phyloP scores from a whole-genome alignment of 2,797 vertebrate genomes.

The Margarornis squamiger region DNA sequence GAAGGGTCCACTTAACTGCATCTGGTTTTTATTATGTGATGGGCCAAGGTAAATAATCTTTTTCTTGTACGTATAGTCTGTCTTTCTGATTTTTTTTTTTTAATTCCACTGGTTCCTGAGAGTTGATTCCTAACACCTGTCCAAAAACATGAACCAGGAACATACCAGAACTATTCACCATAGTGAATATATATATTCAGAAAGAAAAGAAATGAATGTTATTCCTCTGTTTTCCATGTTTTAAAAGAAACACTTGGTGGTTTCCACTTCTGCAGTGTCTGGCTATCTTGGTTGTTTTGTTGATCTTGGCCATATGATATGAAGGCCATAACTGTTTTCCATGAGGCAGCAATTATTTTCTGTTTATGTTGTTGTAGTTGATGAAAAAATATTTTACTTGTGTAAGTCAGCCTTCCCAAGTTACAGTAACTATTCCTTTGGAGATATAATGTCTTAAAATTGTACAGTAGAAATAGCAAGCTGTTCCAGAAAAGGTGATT shows the following conservation, averaged over 20 bases:
- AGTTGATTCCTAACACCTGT: not conserved
- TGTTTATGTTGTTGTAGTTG: not conserved
- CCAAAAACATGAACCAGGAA: not conserved
- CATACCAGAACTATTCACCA: not conserved
- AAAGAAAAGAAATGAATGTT: not conserved
- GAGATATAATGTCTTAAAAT: not conserved
- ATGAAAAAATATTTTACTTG: not conserved
- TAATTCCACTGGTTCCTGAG: not conserved
- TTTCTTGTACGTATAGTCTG: not conserved
- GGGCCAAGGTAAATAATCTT: not conserved
- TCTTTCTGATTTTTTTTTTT: not conserved
- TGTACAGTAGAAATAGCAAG: not conserved
- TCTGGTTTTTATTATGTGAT: not conserved
- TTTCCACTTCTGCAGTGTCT: not conserved
- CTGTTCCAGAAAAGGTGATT: not conserved
- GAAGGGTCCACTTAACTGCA: not conserved
- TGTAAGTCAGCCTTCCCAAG: not conserved
- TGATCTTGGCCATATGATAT: not conserved
- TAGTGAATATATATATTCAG: not conserved
- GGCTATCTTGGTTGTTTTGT: not conserved
- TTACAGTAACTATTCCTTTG: not conserved
- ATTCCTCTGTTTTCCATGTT: not conserved
- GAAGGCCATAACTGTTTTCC: not conserved
- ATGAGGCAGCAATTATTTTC: not conserved
- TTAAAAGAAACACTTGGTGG: not conserved